Conservation (phyloP, 2,888 invertebrate genomes). For the Parapristionchus giblindavisi region DNA sequence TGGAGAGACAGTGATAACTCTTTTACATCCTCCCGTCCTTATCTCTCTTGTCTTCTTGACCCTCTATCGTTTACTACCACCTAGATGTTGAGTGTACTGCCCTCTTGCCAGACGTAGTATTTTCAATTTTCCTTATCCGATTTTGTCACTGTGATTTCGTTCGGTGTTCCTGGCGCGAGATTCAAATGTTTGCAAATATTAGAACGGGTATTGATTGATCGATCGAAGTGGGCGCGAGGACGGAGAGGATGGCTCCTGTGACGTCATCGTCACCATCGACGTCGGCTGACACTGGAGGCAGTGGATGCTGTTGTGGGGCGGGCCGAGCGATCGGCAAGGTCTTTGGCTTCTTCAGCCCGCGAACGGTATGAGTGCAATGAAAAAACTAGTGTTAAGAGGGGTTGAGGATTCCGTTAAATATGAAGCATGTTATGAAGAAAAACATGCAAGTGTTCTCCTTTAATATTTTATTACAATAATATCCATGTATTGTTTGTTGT, state of each 20-base stretch:
- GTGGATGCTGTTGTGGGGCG: conserved; percentile 32
- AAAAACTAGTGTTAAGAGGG: neutral
- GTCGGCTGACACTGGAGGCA: neutral
- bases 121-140: neutral
- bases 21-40: too few relatives aligned
- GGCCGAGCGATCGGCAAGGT: conserved; percentile 24
- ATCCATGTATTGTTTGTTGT: too few relatives aligned
- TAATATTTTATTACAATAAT: too few relatives aligned
- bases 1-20: too few relatives aligned
- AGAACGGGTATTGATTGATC: conserved; percentile 7
- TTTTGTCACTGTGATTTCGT: neutral
- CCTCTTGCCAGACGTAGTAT: neutral
- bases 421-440: too few relatives aligned
- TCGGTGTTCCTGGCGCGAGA: too few relatives aligned
- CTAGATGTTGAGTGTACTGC: neutral
- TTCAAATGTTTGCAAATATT: too few relatives aligned
- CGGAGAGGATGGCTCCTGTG: neutral
- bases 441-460: too few relatives aligned
- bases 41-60: too few relatives aligned
- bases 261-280: conserved; percentile 14
- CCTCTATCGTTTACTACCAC: too few relatives aligned
- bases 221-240: neutral
- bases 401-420: neutral
- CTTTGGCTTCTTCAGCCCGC: conserved; percentile 29
- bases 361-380: conserved; percentile 1